Percentiles rank a stretch among this genome's conserved stretches.
phyloP scores from a whole-genome alignment of 2,888 invertebrate species.

The Drosophila niveifrons region DNA sequence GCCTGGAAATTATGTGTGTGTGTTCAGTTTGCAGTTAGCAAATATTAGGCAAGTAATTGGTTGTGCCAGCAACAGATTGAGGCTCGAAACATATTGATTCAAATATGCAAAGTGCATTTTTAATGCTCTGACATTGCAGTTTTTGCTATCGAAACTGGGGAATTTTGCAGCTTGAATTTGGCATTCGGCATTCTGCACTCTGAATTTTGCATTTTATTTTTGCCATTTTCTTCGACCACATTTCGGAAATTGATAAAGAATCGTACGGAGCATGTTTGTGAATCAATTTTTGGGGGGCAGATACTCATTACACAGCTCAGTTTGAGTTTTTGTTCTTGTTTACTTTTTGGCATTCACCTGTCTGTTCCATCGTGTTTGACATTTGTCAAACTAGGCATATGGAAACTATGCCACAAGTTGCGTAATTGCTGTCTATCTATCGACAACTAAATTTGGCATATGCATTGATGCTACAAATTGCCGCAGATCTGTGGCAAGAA shows the following conservation, averaged over 20 bases:
- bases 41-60: constrained; percentile 74
- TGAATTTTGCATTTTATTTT: constrained; percentile 6
- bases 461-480: constrained; percentile 22
- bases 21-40: constrained; percentile 41
- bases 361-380: neutral
- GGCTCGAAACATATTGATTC: constrained; percentile 4
- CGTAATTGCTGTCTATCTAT: constrained; percentile 31
- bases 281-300: neutral
- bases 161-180: neutral
- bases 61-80: constrained; percentile 27
- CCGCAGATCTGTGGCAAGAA: constrained; percentile 31
- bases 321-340: neutral
- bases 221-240: neutral
- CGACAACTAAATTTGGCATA: constrained; percentile 52
- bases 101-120: constrained; percentile 23
- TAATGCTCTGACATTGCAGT: constrained; percentile 15
- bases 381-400: constrained; percentile 14
- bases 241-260: constrained; percentile 11
- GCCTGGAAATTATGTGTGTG: constrained; percentile 14
- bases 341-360: neutral
- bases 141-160: neutral
- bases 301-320: neutral
- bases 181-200: neutral
- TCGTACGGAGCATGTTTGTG: too few relatives aligned
- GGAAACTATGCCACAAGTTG: constrained; percentile 54